Base-by-base conservation (phyloP, 2,113 vertebrate genomes). In the Misgurnus anguillicaudatus region DNA sequence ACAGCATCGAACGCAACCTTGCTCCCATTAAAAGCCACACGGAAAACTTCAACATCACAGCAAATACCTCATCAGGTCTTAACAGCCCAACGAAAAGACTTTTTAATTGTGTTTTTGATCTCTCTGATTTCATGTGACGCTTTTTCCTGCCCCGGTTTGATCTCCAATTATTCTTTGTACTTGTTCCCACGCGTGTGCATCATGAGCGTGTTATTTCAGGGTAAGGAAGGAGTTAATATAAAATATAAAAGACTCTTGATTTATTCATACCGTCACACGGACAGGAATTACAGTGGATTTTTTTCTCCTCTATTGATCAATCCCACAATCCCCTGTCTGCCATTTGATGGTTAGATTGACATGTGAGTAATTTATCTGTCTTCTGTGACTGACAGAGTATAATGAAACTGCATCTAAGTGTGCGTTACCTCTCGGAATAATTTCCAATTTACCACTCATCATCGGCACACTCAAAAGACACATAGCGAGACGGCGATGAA, bases 401-500 rank as follows among this genome's bases (percentile, higher is more conserved):
- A 93, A 96, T 93, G 88, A 91, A 92, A 91, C 94, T 91, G 92
- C 93, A 92, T 93, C 92, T 92, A 78, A 88, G 89, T 86, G 83
- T 90, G 91, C 91, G 89, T 90, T 93, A 89, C 89, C 87, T 90
- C 92, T 90, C 87, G 83, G 92, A 93, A 93, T 94, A 91, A 93
- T 94, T 94, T 96, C 94, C 95, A 94, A 94, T 94, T 95, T 93
- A 92, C 93, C 92, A 89, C 94, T 95, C 93, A 94, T 95, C 93
- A 94, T 89, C 92, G 91, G 92, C 88, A 92, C 91, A 90, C 91
- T 83, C 85, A 87, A 87, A 85, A 84, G 87, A 86, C 86, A 83
- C 75, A 73, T 78, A 86, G 79, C 78, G 77, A 71, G 65, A 82
- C 36, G 31, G 73, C 13, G 68, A 80, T 19, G 36, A 70, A 41